These are phyloP conservation scores for Agrilus mali DNA, from an alignment of 2,888 invertebrate species.

Conservation along the genomic window DNA sequence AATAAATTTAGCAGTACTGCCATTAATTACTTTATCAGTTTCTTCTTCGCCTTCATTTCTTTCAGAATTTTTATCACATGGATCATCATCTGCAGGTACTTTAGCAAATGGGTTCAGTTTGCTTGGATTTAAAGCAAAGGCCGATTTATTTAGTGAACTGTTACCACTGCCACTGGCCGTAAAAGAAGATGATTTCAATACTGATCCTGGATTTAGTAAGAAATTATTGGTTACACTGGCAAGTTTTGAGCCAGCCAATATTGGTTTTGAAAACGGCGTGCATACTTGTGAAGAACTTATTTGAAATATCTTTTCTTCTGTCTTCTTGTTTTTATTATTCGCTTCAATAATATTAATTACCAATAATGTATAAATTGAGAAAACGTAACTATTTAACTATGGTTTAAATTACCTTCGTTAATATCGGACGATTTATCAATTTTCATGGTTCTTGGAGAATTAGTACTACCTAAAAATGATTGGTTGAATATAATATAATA, in stretches of 20 bases:
- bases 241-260: constrained; percentile 7
- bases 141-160: constrained; percentile 12
- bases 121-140: constrained; percentile 29
- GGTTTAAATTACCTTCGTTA: constrained; percentile 18
- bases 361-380: no score
- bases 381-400: no score
- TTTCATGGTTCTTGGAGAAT: constrained; percentile 28
- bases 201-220: constrained; percentile 5
- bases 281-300: constrained; percentile 19
- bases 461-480: constrained; percentile 15
- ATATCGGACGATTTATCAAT: constrained; percentile 27
- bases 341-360: no score
- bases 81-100: constrained; percentile 13
- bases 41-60: constrained; percentile 14
- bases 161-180: constrained; percentile 13
- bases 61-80: constrained; percentile 16
- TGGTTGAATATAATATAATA: constrained; percentile 2
- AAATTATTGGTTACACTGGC: constrained; percentile 11
- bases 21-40: constrained; percentile 16
- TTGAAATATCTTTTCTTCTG: constrained; percentile 13
- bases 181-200: constrained; percentile 18
- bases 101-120: constrained; percentile 27
- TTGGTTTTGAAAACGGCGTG: constrained; percentile 9
- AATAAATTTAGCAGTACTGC: constrained; percentile 29
- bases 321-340: constrained; percentile 8